Conservation (phyloP, 2,888 invertebrate genomes). For the Macaria liturata region DNA sequence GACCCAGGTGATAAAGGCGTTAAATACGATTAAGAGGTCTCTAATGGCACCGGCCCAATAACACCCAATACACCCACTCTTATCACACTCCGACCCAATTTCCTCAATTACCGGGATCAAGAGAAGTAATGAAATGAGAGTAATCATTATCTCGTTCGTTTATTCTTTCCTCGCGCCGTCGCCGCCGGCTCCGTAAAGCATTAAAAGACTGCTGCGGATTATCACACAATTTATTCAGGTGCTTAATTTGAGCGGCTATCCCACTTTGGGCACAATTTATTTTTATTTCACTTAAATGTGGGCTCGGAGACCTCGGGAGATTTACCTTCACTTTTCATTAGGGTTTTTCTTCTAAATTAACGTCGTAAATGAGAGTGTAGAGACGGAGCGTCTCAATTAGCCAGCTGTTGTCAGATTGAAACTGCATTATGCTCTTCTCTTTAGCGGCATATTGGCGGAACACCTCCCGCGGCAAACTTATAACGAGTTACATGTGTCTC, state of each 20-base stretch:
- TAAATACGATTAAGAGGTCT: constrained; percentile 77
- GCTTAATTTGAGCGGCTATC: constrained; percentile 80
- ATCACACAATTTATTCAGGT: constrained; percentile 83
- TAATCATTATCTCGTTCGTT: constrained; percentile 80
- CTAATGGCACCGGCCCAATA: constrained; percentile 68
- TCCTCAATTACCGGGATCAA: constrained; percentile 80
- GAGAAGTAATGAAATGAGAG: constrained; percentile 80
- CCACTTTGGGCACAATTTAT: constrained; percentile 77
- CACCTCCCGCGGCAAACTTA: constrained; percentile 55
- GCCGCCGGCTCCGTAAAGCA: constrained; percentile 70
- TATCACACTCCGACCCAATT: constrained; percentile 78
- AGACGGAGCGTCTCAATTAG: constrained; percentile 9
- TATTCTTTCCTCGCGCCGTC: constrained; percentile 64
- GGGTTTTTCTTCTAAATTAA: constrained; percentile 50
- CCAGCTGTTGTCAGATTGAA: constrained; percentile 32
- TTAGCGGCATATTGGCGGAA: constrained; percentile 41
- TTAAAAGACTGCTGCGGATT: constrained; percentile 79
- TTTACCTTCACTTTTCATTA: constrained; percentile 72
- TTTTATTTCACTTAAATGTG: constrained; percentile 79
- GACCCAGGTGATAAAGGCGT: constrained; percentile 76
- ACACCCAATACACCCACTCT: constrained; percentile 64
- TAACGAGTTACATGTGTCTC: constrained; percentile 64
- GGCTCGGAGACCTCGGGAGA: constrained; percentile 59
- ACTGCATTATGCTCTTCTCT: constrained; percentile 44
- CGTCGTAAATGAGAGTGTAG: constrained; percentile 26